phyloP scores from a whole-genome alignment of 2,888 invertebrate genomes.

The Oscheius myriophilus region DNA sequence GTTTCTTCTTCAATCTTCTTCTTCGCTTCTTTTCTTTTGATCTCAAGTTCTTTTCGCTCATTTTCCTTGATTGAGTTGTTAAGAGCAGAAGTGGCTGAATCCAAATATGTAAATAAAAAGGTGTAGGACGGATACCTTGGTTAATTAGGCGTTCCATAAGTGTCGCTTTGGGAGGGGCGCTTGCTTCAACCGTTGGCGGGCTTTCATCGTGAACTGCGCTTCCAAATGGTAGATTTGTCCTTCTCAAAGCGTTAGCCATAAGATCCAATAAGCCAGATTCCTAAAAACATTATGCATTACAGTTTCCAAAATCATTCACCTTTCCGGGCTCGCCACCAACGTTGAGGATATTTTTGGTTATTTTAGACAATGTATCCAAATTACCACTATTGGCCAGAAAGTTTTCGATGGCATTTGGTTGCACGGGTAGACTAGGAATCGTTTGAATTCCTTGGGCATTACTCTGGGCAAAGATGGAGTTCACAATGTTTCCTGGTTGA shows the following conservation, averaged over 20 bases:
- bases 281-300: constrained; percentile 9
- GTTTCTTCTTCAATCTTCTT: constrained; percentile 16
- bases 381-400: constrained; percentile 25
- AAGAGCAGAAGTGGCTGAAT: constrained; percentile 44
- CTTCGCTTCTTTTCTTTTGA: constrained; percentile 30
- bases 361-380: constrained; percentile 56
- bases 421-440: constrained; percentile 19
- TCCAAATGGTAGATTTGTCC: constrained; percentile 33
- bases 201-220: constrained; percentile 45
- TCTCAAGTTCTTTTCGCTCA: constrained; percentile 33
- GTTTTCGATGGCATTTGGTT: constrained; percentile 36
- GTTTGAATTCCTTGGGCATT: constrained; percentile 37
- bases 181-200: constrained; percentile 32
- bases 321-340: constrained; percentile 34
- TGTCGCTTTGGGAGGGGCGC: constrained; percentile 38
- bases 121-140: constrained; percentile 32
- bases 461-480: constrained; percentile 62
- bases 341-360: constrained; percentile 63
- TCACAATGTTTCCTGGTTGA: constrained; percentile 51
- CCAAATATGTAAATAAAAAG: not conserved
- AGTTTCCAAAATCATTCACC: not conserved
- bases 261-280: constrained; percentile 45
- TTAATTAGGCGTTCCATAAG: constrained; percentile 42
- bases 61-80: constrained; percentile 52
- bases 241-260: constrained; percentile 50